phyloP scores from a whole-genome alignment of 1,140 invertebrate genomes.

The Hylyphantes graminicola region DNA sequence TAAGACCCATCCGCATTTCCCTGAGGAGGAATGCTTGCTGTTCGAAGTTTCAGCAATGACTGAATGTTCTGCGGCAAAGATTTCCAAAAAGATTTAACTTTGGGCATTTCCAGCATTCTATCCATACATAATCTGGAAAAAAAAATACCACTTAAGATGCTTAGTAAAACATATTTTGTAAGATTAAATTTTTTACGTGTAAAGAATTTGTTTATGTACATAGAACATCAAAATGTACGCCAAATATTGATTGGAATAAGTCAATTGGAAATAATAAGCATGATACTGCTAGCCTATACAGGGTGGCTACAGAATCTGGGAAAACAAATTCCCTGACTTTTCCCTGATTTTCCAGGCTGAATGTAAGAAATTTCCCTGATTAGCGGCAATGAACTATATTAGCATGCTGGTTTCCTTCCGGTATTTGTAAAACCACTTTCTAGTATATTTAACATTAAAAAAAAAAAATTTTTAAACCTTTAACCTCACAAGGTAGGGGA shows the following conservation, averaged over 20 bases:
- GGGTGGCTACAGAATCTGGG: too few relatives aligned
- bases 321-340: too few relatives aligned
- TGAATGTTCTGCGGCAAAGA: neutral
- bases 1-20: constrained; percentile 11
- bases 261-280: neutral
- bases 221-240: neutral
- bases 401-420: too few relatives aligned
- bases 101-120: neutral
- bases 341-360: too few relatives aligned
- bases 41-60: neutral
- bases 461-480: too few relatives aligned
- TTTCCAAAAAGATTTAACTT: neutral
- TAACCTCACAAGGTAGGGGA: too few relatives aligned
- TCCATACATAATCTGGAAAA: constrained; percentile 29
- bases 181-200: neutral
- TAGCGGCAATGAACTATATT: too few relatives aligned
- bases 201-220: neutral
- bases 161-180: neutral
- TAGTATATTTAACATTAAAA: too few relatives aligned
- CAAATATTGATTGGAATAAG: too few relatives aligned
- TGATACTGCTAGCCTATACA: neutral
- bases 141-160: neutral
- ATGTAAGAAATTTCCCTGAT: too few relatives aligned
- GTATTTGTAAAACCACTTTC: too few relatives aligned
- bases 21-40: neutral